Evolutionary conservation across 2,888 invertebrate genomes (phyloP).

Genomic region (Orthosia gracilis): DNA sequence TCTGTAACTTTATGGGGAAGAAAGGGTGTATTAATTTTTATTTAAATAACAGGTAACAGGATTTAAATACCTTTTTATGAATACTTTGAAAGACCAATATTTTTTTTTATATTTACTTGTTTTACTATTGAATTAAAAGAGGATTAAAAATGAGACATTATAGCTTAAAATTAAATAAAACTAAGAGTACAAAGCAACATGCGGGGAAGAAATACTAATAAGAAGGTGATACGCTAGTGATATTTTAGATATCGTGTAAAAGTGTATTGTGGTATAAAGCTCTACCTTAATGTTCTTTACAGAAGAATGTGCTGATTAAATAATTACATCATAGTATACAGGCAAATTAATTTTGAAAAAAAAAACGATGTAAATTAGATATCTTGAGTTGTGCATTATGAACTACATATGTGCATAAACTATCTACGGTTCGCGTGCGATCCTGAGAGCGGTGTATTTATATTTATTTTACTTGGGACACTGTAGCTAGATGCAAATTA

Average conservation of each 20-base stretch:
- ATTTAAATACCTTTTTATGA: constrained; percentile 1
- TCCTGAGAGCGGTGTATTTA: constrained; percentile 65
- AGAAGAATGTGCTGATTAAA: constrained; percentile 45
- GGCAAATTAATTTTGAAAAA: constrained; percentile 37
- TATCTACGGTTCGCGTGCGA: constrained; percentile 62
- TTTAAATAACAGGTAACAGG: neutral
- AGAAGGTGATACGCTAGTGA: constrained; percentile 10
- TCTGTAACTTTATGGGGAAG: constrained; percentile 47
- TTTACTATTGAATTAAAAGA: neutral
- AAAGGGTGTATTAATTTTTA: constrained; percentile 9
- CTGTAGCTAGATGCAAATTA: constrained; percentile 70
- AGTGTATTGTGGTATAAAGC: constrained; percentile 41
- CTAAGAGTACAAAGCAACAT: constrained; percentile 34
- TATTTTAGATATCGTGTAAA: constrained; percentile 34
- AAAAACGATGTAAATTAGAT: constrained; percentile 23
- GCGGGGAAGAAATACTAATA: constrained; percentile 31
- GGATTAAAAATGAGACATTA: constrained; percentile 47
- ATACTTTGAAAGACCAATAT: neutral
- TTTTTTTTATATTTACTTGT: neutral
- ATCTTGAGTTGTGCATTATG: constrained; percentile 27
- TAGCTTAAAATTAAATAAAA: constrained; percentile 33
- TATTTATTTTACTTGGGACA: constrained; percentile 66
- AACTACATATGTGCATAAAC: too few species aligned
- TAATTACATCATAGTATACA: constrained; percentile 18
- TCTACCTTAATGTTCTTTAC: constrained; percentile 32